Conservation (phyloP, 2,888 invertebrate species). For the Nomada ruficornis region DNA sequence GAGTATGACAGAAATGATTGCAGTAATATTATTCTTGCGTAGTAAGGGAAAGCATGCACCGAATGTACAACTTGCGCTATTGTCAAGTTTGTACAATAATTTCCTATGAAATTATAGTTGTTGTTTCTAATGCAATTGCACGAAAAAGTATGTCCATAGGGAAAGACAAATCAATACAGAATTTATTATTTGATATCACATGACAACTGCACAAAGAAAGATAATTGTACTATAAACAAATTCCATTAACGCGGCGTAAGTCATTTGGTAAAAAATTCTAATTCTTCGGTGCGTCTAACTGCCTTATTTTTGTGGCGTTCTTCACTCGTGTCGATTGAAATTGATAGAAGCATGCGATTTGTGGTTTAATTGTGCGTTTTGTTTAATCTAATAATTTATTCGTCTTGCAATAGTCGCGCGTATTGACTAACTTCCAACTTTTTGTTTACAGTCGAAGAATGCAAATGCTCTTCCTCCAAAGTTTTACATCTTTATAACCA, state of each 20-base stretch:
- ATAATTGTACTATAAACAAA: background rate
- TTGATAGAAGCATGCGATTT: background rate
- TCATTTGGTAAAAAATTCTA: background rate
- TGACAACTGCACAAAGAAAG: background rate
- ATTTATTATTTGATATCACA: background rate
- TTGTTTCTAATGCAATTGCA: background rate
- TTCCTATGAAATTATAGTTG: background rate
- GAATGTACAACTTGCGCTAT: background rate
- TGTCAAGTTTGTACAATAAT: background rate
- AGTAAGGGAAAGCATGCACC: background rate
- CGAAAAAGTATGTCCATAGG: background rate
- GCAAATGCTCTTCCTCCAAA: background rate
- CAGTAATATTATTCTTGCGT: background rate
- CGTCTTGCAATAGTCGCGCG: background rate
- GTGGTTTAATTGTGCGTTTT: background rate
- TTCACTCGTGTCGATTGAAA: background rate
- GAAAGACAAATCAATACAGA: background rate
- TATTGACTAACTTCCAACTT: background rate
- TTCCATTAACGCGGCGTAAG: background rate
- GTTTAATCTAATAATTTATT: slow-evolving; percentile 1
- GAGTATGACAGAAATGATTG: too few relatives aligned
- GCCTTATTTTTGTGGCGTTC: background rate
- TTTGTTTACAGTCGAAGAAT: background rate
- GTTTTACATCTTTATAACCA: background rate
- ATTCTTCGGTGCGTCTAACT: slow-evolving; percentile 6